These are phyloP conservation scores for Listronotus bonariensis DNA, from an alignment of 1,140 invertebrate species.

Conservation along the genomic window DNA sequence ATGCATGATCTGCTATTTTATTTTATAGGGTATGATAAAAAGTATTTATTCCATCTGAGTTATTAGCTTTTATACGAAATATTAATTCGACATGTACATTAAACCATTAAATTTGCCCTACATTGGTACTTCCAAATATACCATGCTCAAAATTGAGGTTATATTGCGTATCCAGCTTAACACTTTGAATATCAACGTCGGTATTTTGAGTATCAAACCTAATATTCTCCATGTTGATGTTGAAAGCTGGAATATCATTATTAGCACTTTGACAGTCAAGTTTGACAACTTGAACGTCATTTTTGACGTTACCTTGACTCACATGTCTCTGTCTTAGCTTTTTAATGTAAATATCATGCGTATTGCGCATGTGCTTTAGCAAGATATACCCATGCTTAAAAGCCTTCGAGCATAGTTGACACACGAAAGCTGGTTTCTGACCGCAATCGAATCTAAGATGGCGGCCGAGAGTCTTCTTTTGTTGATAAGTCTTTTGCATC, in stretches of 20 bases:
- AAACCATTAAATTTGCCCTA: slow-evolving; percentile 4
- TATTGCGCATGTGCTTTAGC: slow-evolving; percentile 56
- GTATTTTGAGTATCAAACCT: too few relatives aligned
- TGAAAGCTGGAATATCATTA: neutral
- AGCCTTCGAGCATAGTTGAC: slow-evolving; percentile 59
- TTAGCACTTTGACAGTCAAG: neutral
- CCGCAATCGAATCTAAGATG: slow-evolving; percentile 64
- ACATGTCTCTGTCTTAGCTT: slow-evolving; percentile 44
- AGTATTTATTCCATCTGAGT: neutral
- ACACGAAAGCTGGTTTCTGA: slow-evolving; percentile 68
- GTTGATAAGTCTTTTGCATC: slow-evolving; percentile 65
- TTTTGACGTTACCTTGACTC: slow-evolving; percentile 1
- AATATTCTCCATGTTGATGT: too few relatives aligned
- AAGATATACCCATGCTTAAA: slow-evolving; percentile 60
- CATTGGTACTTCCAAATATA: slow-evolving; percentile 1
- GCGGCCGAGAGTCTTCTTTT: slow-evolving; percentile 59
- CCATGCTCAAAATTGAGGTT: slow-evolving; percentile 1
- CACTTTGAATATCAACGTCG: too few relatives aligned
- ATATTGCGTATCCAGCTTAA: too few relatives aligned
- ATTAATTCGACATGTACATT: neutral
- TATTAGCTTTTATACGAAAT: neutral
- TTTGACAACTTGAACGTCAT: slow-evolving; percentile 3
- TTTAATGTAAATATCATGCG: slow-evolving; percentile 50
- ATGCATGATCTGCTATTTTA: too few relatives aligned
- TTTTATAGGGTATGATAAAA: too few relatives aligned